A percentile compares a stretch with the other conserved stretches of the same genome.
phyloP scores from a whole-genome alignment of 2,113 vertebrate genomes.

The Elachura formosa region DNA sequence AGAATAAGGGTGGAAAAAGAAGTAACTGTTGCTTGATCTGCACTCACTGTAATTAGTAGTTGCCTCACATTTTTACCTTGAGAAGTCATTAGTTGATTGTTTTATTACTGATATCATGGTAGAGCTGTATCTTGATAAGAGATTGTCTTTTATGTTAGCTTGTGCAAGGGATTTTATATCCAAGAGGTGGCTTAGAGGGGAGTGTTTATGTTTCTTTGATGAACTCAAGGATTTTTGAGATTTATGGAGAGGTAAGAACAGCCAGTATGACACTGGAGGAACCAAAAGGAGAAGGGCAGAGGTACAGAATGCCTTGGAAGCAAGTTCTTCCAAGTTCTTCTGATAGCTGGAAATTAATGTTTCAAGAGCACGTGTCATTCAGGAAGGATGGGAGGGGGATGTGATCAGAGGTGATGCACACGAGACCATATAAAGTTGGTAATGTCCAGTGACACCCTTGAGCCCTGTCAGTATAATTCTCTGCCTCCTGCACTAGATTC shows the following conservation, averaged over 20 bases:
- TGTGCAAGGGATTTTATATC: neutral
- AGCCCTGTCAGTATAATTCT: neutral
- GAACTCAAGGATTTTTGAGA: neutral
- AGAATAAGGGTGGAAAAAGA: neutral
- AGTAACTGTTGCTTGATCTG: neutral
- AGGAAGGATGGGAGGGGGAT: neutral
- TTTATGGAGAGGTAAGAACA: neutral
- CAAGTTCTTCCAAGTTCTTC: neutral
- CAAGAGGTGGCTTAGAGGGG: neutral
- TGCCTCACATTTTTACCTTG: neutral
- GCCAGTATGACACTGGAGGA: neutral
- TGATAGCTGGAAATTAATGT: neutral
- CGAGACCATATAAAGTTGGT: neutral
- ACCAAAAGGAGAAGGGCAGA: neutral
- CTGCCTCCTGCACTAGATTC: neutral
- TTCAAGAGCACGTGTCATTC: neutral
- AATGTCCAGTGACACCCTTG: neutral
- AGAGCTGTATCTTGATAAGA: neutral
- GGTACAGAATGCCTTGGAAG: neutral
- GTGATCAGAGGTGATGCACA: neutral
- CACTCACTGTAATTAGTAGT: neutral
- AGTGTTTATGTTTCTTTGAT: neutral
- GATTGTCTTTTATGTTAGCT: neutral
- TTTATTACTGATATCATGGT: neutral
- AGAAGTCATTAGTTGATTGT: neutral